Evolutionary conservation across 2,113 vertebrate species (phyloP), one percentile per base, ranked within the genome.

Genomic region (Nothobranchius furzeri): DNA sequence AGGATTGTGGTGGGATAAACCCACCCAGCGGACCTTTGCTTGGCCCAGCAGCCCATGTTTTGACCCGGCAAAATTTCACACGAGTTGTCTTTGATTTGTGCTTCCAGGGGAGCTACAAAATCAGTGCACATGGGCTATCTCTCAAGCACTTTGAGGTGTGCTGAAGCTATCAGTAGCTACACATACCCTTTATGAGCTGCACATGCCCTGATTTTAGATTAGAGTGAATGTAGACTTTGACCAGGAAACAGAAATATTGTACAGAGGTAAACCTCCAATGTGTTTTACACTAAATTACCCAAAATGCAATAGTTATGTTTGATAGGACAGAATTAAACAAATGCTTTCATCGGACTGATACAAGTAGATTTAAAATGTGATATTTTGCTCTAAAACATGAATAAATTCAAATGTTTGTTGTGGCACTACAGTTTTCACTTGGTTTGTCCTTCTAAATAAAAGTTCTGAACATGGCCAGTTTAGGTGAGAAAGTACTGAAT

Each of bases 1-100:
- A 93, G 81, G 13, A 93, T 20, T 1, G 68, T 67, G 1, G 92
- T 93, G 6, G 88, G 91, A 51, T 85, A 90, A 63, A 35, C 71
- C 92, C 91, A 93, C 36, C 36, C 43, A 6, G 69, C 81, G 9
- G 60, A 56, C 59, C 35, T 80, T 9, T 67, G 1, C 17, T 73
- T 60, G 24, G n/a, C 40, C 66, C 79, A 81, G 1, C 54, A 60
- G 0, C 5, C 11, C 74, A 90, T 84, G 17, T 0, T 83, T 64
- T 25, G 7, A 14, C 40, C 17, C 59, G 15, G 50, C 11, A 45
- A 11, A 68, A 25, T 20, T 37, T 49, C 11, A 51, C 7, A 15
- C 3, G 11, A 13, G 43, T 37, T 4, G 1, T 25, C 15, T 68
- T 65, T 61, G 7, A 11, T 68, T 66, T 68, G 12, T 24, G 12